phyloP scores from a whole-genome alignment of 2,888 invertebrate genomes.

The Pseudanteris insignis region DNA sequence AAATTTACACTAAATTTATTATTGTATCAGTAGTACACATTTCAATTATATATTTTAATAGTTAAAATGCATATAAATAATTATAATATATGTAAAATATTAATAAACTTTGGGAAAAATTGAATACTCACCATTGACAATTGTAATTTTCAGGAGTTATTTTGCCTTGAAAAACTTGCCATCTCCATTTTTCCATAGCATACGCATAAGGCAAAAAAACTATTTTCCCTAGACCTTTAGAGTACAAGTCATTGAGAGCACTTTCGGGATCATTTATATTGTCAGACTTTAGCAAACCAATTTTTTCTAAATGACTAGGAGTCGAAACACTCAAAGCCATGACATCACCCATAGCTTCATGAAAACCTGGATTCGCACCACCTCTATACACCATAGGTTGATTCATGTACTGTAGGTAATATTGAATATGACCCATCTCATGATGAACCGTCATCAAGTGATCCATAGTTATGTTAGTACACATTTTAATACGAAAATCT shows the following conservation, averaged over 20 bases:
- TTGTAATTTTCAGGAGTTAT: constrained; percentile 72
- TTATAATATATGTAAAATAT: too few relatives aligned
- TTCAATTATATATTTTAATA: not conserved
- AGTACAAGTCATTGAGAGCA: constrained; percentile 61
- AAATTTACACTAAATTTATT: not conserved
- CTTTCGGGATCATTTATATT: constrained; percentile 51
- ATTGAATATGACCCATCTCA: constrained; percentile 85
- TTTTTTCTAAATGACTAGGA: constrained; percentile 69
- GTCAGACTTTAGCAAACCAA: constrained; percentile 66
- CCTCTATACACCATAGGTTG: constrained; percentile 77
- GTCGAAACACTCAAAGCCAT: constrained; percentile 70
- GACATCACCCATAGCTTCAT: constrained; percentile 73
- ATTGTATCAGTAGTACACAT: not conserved
- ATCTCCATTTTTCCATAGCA: constrained; percentile 71
- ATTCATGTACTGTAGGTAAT: constrained; percentile 77
- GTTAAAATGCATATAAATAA: too few relatives aligned
- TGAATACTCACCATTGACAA: constrained; percentile 70
- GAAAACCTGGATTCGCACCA: constrained; percentile 71
- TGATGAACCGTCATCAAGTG: constrained; percentile 74
- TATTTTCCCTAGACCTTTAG: constrained; percentile 69
- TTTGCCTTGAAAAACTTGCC: constrained; percentile 72
- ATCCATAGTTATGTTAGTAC: constrained; percentile 74
- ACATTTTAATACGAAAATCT: constrained; percentile 85
- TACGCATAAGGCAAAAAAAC: constrained; percentile 70
- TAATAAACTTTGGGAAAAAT: too few relatives aligned